A percentile compares a stretch with the other conserved stretches of the same genome.
These are phyloP conservation scores for Bostrychus sinensis DNA, from an alignment of 2,113 vertebrate species.

Conservation along the genomic window DNA sequence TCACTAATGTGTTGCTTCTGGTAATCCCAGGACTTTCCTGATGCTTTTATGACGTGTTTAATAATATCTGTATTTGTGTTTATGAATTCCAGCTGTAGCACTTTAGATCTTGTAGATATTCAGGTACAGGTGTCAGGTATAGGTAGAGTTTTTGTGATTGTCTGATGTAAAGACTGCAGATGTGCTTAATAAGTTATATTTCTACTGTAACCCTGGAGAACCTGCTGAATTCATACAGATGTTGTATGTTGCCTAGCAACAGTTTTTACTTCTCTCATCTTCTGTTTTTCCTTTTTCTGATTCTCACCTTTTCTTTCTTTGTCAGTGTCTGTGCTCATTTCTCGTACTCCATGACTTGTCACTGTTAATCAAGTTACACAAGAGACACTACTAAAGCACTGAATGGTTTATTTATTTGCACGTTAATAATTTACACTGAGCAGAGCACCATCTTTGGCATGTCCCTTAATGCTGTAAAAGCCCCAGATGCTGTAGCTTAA, in stretches of 20 bases:
- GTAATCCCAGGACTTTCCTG: constrained; percentile 35
- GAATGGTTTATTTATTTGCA: constrained; percentile 76
- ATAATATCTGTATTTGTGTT: constrained; percentile 40
- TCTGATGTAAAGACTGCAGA: constrained; percentile 46
- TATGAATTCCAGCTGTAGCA: constrained; percentile 50
- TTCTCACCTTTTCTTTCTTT: constrained; percentile 55
- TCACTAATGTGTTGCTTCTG: constrained; percentile 17
- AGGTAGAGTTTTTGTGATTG: constrained; percentile 43
- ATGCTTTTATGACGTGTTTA: constrained; percentile 11
- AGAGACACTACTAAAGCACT: constrained; percentile 68
- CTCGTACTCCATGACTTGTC: constrained; percentile 59
- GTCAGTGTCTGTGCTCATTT: constrained; percentile 52
- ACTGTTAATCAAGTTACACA: constrained; percentile 77
- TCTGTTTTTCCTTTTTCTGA: constrained; percentile 44
- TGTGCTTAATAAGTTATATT: constrained; percentile 64
- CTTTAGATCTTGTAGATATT: constrained; percentile 11
- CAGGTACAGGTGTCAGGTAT: constrained; percentile 1
- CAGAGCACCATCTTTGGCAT: constrained; percentile 53
- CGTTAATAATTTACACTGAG: constrained; percentile 78
- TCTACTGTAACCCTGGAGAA: constrained; percentile 79
- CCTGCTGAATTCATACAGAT: constrained; percentile 79
- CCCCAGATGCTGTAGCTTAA: constrained; percentile 54
- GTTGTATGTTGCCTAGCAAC: constrained; percentile 85
- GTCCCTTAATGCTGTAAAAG: constrained; percentile 49
- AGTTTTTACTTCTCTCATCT: constrained; percentile 65